Percentiles rank a stretch among this genome's conserved stretches.
Evolutionary conservation across 2,888 invertebrate genomes (phyloP).

Genomic region (Linyphia triangularis): DNA sequence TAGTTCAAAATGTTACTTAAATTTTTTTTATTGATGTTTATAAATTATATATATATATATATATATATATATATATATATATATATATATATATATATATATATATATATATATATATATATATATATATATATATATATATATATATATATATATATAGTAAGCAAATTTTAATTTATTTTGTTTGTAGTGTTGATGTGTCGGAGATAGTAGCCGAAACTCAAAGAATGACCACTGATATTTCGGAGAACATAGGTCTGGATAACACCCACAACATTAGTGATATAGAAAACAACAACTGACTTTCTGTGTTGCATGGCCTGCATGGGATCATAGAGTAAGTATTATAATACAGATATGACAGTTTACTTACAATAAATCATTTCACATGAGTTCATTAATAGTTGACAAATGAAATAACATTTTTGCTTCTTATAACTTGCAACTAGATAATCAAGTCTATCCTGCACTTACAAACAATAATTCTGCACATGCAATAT

Average conservation of each 20-base stretch:
- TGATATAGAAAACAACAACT: conserved; percentile 67
- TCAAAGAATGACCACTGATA: conserved; percentile 84
- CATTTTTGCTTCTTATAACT: too few relatives aligned
- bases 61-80: conserved; percentile 10
- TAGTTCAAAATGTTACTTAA: background rate
- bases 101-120: background rate
- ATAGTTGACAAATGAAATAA: too few relatives aligned
- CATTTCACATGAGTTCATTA: too few relatives aligned
- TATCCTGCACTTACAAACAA: too few relatives aligned
- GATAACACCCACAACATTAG: conserved; percentile 40
- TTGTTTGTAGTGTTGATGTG: conserved; percentile 60
- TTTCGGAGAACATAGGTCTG: conserved; percentile 83
- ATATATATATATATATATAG: too few relatives aligned
- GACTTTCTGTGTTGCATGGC: conserved; percentile 62
- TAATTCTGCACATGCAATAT: too few relatives aligned
- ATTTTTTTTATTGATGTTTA: too few relatives aligned
- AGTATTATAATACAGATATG: background rate
- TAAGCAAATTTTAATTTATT: background rate
- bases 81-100: background rate
- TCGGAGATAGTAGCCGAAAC: conserved; percentile 84
- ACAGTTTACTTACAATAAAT: background rate
- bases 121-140: too few relatives aligned
- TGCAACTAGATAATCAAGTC: too few relatives aligned
- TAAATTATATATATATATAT: background rate
- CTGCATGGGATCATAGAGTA: conserved; percentile 69